Percentiles rank a stretch among this genome's conserved stretches.
phyloP scores from a whole-genome alignment of 2,888 invertebrate species.

The Eledona agricola region DNA sequence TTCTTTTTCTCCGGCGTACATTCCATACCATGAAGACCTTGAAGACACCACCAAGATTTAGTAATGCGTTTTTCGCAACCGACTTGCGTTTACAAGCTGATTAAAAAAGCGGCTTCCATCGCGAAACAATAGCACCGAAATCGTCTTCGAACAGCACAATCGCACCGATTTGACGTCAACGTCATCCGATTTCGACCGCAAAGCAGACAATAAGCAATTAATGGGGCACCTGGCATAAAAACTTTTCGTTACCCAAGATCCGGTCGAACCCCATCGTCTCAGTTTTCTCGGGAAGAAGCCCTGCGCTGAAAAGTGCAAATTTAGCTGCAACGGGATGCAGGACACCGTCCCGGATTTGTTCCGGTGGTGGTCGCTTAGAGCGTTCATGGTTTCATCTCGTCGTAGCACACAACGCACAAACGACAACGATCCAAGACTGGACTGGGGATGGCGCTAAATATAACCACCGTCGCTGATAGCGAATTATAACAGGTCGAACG shows the following conservation, averaged over 20 bases:
- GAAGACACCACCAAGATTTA: conserved; percentile 31
- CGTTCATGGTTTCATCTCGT: conserved; percentile 8
- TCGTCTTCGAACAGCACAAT: conserved; percentile 1
- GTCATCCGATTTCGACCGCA: conserved; percentile 8
- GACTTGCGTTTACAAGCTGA: conserved; percentile 9
- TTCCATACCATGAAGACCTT: conserved; percentile 35
- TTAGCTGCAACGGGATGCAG: conserved; percentile 65
- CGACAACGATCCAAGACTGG: conserved; percentile 11
- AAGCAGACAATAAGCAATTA: too few species aligned
- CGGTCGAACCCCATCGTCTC: conserved; percentile 77
- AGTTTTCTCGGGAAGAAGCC: conserved; percentile 72
- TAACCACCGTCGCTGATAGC: conserved; percentile 43
- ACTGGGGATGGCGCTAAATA: conserved; percentile 50
- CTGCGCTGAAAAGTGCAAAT: conserved; percentile 67
- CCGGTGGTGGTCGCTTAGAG: conserved; percentile 51
- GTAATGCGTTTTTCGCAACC: conserved; percentile 34
- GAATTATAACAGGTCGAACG: conserved; percentile 60
- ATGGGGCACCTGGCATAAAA: conserved; percentile 10
- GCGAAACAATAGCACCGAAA: conserved; percentile 8
- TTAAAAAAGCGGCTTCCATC: conserved; percentile 9
- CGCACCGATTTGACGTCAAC: conserved; percentile 2
- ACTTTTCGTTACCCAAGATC: conserved; percentile 70
- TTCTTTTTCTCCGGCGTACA: conserved; percentile 27
- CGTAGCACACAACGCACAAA: conserved; percentile 3
- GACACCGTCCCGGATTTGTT: conserved; percentile 61